phyloP scores from a whole-genome alignment of 2,888 invertebrate species.

The Disparrhopalites patrizii region DNA sequence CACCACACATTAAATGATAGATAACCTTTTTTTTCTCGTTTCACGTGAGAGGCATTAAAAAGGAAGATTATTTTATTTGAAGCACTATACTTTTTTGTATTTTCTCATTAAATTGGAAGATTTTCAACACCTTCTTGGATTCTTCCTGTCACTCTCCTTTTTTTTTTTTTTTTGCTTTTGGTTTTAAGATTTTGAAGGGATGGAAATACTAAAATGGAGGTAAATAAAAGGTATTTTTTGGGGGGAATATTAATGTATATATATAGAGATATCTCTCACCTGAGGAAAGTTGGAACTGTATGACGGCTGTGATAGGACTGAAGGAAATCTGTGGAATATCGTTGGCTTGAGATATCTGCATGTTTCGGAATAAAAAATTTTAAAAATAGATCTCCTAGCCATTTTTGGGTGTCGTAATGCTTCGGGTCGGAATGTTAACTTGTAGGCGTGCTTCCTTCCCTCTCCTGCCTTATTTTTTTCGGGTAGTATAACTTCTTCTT shows the following conservation, averaged over 20 bases:
- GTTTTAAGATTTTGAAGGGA: not conserved
- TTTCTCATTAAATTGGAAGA: no score
- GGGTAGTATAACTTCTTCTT: no score
- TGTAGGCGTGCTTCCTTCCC: slow-evolving; percentile 25
- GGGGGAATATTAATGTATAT: not conserved
- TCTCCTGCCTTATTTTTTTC: slow-evolving; percentile 16
- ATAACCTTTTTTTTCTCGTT: no score
- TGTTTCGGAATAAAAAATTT: slow-evolving; percentile 31
- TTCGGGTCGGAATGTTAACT: slow-evolving; percentile 27
- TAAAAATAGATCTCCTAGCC: slow-evolving; percentile 29
- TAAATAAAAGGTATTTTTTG: not conserved
- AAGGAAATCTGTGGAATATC: slow-evolving; percentile 18
- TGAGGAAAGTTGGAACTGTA: slow-evolving; percentile 24
- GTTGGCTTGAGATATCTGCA: slow-evolving; percentile 25
- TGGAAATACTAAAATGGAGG: no score
- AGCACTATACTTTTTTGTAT: no score
- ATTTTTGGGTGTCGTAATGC: slow-evolving; percentile 30
- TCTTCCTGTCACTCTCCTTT: no score
- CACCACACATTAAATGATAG: no score
- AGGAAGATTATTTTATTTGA: no score
- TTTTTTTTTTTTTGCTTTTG: not conserved
- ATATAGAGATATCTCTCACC: slow-evolving; percentile 12
- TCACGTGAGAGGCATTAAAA: no score
- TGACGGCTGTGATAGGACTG: slow-evolving; percentile 29
- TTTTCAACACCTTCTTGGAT: no score